Conservation (phyloP, 2,797 vertebrate genomes). For the Neosilurus mollespiculum region DNA sequence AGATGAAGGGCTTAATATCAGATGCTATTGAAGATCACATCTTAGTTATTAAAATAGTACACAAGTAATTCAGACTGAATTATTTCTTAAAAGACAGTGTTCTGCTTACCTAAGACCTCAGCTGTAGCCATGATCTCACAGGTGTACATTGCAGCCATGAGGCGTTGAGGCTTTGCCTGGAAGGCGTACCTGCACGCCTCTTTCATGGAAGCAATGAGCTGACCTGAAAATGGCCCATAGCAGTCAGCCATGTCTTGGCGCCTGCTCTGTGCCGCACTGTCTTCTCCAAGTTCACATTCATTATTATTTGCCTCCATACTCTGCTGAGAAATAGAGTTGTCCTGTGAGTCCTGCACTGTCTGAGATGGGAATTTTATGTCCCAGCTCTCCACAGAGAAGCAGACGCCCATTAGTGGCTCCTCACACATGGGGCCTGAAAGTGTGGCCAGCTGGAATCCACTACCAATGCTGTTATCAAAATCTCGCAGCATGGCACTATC, state of each 20-base stretch:
- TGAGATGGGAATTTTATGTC: conserved; percentile 71
- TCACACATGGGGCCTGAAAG: conserved; percentile 95
- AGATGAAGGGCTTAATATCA: not conserved
- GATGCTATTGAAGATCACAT: not conserved
- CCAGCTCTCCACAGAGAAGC: conserved; percentile 88
- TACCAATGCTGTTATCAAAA: conserved; percentile 90
- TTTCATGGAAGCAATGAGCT: conserved; percentile 93
- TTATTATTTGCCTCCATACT: not conserved
- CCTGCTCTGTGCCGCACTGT: conserved; percentile 28
- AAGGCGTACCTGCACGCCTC: conserved; percentile 89
- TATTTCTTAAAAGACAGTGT: not conserved
- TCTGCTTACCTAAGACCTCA: conserved; percentile 90
- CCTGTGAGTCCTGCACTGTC: conserved; percentile 53
- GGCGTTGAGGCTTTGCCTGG: conserved; percentile 88
- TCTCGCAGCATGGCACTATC: conserved; percentile 70
- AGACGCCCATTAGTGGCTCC: conserved; percentile 96
- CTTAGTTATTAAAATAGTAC: not conserved
- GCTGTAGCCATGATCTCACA: conserved; percentile 96
- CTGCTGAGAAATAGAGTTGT: conserved; percentile 10
- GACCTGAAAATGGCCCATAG: conserved; percentile 90
- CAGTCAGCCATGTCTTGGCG: conserved; percentile 74
- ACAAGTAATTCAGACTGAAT: not conserved
- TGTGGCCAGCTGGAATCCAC: conserved; percentile 91
- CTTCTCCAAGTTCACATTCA: not conserved
- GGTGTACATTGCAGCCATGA: conserved; percentile 97